phyloP scores from a whole-genome alignment of 2,888 invertebrate genomes.

The Lasioglossum villosulum region DNA sequence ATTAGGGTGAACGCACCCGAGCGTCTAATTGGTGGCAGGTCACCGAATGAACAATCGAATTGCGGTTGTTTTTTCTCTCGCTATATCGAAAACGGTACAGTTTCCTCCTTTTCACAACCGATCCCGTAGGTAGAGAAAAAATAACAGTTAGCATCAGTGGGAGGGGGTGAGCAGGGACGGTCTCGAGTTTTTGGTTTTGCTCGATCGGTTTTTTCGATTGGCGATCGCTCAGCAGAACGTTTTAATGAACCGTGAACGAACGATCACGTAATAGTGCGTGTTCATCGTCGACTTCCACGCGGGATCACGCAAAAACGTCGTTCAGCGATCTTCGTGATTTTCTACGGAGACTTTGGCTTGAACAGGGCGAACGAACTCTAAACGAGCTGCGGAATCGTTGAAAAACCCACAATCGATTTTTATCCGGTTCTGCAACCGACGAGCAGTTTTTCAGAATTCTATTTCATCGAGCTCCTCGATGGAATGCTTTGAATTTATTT shows the following conservation, averaged over 20 bases:
- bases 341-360: background rate
- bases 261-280: constrained; percentile 6
- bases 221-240: background rate
- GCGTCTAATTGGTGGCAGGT: constrained; percentile 40
- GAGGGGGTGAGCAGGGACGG: background rate
- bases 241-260: background rate
- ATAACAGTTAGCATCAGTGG: background rate
- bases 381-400: background rate
- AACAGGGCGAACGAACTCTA: background rate
- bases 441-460: background rate
- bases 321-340: background rate
- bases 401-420: background rate
- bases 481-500: background rate
- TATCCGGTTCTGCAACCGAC: background rate
- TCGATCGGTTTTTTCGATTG: background rate
- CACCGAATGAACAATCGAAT: constrained; percentile 27
- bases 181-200: background rate
- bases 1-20: constrained; percentile 26
- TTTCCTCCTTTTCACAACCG: background rate
- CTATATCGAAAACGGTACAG: background rate
- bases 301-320: background rate
- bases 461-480: background rate
- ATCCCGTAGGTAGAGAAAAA: background rate
- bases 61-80: background rate
- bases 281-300: background rate